phyloP scores from a whole-genome alignment of 2,888 invertebrate species.

The Sinotaia quadrata region DNA sequence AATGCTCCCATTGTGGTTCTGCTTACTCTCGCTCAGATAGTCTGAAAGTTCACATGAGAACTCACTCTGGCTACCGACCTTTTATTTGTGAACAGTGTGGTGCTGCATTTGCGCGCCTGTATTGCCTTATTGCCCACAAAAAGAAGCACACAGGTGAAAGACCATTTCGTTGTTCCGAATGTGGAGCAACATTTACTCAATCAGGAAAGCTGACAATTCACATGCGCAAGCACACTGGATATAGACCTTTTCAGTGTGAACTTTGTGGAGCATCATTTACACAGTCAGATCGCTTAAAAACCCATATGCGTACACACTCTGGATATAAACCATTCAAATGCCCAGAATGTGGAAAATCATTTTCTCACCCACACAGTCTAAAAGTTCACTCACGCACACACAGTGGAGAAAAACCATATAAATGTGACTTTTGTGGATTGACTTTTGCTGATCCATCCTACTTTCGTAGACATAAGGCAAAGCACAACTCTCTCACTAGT shows the following conservation, averaged over 20 bases:
- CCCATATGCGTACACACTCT: conserved; percentile 22
- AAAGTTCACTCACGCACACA: conserved; percentile 20
- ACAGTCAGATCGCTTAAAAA: conserved; percentile 24
- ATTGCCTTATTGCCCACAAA: conserved; percentile 26
- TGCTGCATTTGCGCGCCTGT: conserved; percentile 18
- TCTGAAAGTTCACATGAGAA: conserved; percentile 26
- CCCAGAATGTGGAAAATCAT: conserved; percentile 15
- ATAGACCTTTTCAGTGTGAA: conserved; percentile 25
- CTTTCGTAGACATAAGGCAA: conserved; percentile 25
- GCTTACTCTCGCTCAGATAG: conserved; percentile 25
- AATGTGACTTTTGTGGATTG: conserved; percentile 15
- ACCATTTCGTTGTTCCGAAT: conserved; percentile 15
- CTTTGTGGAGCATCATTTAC: conserved; percentile 24
- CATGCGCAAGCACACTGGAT: conserved; percentile 24
- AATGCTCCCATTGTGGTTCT: conserved; percentile 13
- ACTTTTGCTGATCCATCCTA: conserved; percentile 25
- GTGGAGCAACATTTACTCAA: conserved; percentile 16
- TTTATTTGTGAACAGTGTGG: conserved; percentile 26
- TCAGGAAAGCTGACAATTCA: conserved; percentile 25
- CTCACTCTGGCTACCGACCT: conserved; percentile 18
- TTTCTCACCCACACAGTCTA: conserved; percentile 26
- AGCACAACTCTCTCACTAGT: background rate
- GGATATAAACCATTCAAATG: conserved; percentile 23
- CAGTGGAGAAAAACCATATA: conserved; percentile 25
- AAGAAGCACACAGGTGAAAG: conserved; percentile 24